Evolutionary conservation across 2,888 invertebrate genomes (phyloP).

Genomic region (Vanessa cardui): DNA sequence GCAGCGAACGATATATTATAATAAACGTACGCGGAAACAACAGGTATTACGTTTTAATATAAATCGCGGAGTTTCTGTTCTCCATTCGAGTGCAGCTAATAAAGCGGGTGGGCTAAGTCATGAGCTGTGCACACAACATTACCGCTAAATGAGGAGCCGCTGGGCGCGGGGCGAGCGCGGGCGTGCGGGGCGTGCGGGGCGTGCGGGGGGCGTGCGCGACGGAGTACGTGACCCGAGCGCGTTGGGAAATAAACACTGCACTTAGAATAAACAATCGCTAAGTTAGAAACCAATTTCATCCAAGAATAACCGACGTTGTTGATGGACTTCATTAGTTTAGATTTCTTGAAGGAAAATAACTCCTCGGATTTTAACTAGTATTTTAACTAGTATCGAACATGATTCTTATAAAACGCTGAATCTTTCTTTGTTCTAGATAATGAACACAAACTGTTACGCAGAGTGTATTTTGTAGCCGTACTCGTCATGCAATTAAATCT

Average conservation of each 20-base stretch:
- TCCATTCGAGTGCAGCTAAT: constrained; percentile 24
- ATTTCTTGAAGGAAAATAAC: background rate
- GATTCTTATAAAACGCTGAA: too few species aligned
- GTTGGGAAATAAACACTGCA: constrained; percentile 1
- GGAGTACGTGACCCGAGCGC: background rate
- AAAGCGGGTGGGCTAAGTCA: constrained; percentile 6
- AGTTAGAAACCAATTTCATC: constrained; percentile 6
- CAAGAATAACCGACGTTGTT: constrained; percentile 1
- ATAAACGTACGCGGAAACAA: constrained; percentile 12
- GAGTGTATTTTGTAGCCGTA: too few species aligned
- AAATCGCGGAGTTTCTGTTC: constrained; percentile 14
- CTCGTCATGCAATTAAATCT: too few species aligned
- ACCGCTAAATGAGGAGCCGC: constrained; percentile 35
- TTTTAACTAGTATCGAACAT: too few species aligned
- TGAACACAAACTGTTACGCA: too few species aligned
- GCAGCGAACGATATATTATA: background rate
- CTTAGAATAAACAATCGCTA: background rate
- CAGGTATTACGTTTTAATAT: constrained; percentile 26
- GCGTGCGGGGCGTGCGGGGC: background rate
- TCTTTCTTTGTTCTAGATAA: too few species aligned
- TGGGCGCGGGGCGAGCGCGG: constrained; percentile 2
- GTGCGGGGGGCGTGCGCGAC: background rate
- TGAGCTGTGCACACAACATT: constrained; percentile 32
- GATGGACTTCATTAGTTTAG: background rate
- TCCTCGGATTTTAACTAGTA: too few species aligned